Conservation (phyloP, 2,888 invertebrate genomes). For the Melanargia galathea region DNA sequence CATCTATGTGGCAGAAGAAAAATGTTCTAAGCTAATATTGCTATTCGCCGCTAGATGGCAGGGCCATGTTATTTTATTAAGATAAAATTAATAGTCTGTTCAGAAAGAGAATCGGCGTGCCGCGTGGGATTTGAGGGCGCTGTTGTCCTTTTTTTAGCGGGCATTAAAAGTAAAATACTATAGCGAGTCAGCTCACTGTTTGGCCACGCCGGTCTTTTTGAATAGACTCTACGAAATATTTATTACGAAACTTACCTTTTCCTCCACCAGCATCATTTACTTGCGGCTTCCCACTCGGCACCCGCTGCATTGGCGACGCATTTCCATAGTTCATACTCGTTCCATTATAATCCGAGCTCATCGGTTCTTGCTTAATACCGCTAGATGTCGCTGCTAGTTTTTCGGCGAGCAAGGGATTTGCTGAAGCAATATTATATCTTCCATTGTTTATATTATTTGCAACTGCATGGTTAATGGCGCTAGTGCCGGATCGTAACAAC, state of each 20-base stretch:
- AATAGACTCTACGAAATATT: no score
- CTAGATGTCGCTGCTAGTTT: constrained; percentile 89
- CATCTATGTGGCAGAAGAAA: constrained; percentile 49
- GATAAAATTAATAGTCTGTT: no score
- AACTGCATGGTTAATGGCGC: constrained; percentile 73
- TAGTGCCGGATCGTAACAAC: constrained; percentile 71
- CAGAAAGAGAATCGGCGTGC: no score
- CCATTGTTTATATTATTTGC: constrained; percentile 80
- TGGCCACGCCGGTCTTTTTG: no score
- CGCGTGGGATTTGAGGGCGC: no score
- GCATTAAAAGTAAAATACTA: no score
- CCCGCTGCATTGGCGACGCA: constrained; percentile 78
- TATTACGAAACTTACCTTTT: constrained; percentile 72
- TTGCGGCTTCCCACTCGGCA: constrained; percentile 78
- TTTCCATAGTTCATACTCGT: constrained; percentile 78
- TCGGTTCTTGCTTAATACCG: constrained; percentile 81
- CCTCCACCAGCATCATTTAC: constrained; percentile 80
- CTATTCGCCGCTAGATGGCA: constrained; percentile 51
- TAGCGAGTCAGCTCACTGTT: no score
- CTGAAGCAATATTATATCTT: constrained; percentile 90
- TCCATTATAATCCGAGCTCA: constrained; percentile 77
- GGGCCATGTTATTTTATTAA: constrained; percentile 31
- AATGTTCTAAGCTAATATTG: constrained; percentile 37
- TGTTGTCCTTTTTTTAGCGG: no score
- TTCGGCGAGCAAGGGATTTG: constrained; percentile 93